Conservation (phyloP, 2,888 invertebrate genomes). For the Chirona hameri region DNA sequence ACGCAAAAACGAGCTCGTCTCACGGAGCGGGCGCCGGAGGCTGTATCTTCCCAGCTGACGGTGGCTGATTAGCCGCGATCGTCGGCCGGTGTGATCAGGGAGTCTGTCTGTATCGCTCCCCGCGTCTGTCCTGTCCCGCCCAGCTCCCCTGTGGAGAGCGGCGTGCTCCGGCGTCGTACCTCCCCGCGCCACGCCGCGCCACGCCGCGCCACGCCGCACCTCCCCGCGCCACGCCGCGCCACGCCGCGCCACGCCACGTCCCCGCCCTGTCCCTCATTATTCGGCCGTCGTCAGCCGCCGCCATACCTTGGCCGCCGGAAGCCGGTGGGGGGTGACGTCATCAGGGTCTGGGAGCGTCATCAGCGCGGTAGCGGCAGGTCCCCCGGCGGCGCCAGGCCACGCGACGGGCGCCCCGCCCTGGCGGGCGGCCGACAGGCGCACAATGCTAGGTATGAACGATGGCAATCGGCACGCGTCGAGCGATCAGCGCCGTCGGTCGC, state of each 20-base stretch:
- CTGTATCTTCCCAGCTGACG: neutral
- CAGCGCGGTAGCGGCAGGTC: neutral
- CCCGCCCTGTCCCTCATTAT: neutral
- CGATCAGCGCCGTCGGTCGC: neutral
- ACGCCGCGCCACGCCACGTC: neutral
- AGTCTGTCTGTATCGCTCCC: too few relatives aligned
- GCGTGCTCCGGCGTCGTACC: too few relatives aligned
- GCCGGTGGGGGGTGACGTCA: neutral
- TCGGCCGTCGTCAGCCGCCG: neutral
- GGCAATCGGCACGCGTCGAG: constrained; percentile 11
- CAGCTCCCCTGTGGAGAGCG: too few relatives aligned
- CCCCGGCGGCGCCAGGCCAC: neutral
- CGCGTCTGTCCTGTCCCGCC: too few relatives aligned
- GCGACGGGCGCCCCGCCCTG: too few relatives aligned
- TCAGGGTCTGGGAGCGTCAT: neutral
- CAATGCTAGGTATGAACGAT: constrained; percentile 26
- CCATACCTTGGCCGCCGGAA: neutral
- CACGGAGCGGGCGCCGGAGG: neutral
- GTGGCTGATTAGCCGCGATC: neutral
- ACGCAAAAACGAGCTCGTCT: neutral
- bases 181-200: too few relatives aligned
- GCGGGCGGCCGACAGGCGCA: neutral
- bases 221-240: neutral
- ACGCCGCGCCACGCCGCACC: too few relatives aligned
- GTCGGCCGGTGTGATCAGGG: neutral